A percentile compares a stretch with the other conserved stretches of the same genome.
phyloP scores from a whole-genome alignment of 2,888 invertebrate genomes.

The Pherbina coryleti region DNA sequence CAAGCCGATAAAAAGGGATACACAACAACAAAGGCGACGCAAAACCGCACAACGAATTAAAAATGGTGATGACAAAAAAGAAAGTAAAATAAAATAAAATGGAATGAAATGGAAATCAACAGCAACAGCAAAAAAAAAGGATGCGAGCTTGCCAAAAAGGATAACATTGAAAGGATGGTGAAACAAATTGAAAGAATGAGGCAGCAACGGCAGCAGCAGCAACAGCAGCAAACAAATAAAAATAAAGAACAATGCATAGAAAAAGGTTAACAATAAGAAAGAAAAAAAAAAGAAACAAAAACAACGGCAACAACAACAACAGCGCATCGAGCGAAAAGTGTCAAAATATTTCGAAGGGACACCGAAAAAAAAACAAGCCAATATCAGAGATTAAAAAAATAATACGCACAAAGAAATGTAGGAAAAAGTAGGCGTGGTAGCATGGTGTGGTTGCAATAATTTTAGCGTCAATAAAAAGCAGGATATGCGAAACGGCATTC shows the following conservation, averaged over 20 bases:
- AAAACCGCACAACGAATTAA: slow-evolving; percentile 36
- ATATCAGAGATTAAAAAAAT: neutral
- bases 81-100: slow-evolving; percentile 14
- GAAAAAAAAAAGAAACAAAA: no score
- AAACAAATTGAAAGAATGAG: neutral
- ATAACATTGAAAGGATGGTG: neutral
- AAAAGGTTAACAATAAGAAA: neutral
- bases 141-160: neutral
- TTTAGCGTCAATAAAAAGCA: neutral
- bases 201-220: neutral
- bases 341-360: neutral
- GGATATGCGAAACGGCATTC: neutral
- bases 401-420: neutral
- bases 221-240: neutral
- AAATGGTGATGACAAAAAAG: slow-evolving; percentile 26
- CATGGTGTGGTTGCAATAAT: no score
- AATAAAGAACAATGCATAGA: neutral
- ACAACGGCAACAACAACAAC: no score
- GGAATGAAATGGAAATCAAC: neutral
- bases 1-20: neutral
- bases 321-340: neutral
- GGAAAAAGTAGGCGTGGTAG: neutral
- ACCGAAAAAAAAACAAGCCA: neutral
- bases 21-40: slow-evolving; percentile 19
- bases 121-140: neutral